Percentiles rank a stretch among this genome's conserved stretches.
These are phyloP conservation scores for Dicrostonyx torquatus DNA, from an alignment of 2,797 vertebrate genomes.

Conservation along the genomic window DNA sequence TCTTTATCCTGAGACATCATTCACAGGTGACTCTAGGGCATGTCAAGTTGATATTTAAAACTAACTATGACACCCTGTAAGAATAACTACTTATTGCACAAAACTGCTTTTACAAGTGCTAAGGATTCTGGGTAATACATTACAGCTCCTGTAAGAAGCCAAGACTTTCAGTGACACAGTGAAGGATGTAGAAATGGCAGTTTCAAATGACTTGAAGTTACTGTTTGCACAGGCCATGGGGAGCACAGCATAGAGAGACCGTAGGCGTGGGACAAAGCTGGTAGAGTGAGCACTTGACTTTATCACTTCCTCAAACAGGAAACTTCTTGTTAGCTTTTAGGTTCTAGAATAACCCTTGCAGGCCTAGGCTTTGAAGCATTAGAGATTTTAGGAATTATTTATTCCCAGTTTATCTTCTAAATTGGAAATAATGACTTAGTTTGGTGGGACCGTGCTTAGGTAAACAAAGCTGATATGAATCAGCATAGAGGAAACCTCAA, in stretches of 20 bases:
- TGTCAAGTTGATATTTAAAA: background rate
- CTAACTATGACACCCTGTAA: background rate
- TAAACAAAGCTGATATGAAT: background rate
- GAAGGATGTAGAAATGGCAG: background rate
- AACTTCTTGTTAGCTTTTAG: background rate
- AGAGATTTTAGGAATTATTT: background rate
- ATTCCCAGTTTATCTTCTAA: background rate
- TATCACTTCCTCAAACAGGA: background rate
- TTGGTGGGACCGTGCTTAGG: background rate
- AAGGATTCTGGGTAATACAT: background rate
- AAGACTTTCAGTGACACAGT: background rate
- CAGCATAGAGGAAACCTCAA: background rate
- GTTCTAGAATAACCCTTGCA: background rate
- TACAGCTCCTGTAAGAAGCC: background rate
- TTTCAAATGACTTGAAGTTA: background rate
- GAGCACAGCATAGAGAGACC: background rate
- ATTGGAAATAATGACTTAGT: background rate
- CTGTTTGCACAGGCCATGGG: background rate
- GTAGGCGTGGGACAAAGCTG: background rate
- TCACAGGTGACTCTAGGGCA: background rate
- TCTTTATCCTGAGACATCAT: background rate
- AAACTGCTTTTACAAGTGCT: background rate
- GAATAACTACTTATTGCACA: background rate
- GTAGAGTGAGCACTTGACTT: background rate
- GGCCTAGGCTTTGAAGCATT: background rate